phyloP scores from a whole-genome alignment of 1,140 invertebrate species.

The Ditylenchus dipsaci region DNA sequence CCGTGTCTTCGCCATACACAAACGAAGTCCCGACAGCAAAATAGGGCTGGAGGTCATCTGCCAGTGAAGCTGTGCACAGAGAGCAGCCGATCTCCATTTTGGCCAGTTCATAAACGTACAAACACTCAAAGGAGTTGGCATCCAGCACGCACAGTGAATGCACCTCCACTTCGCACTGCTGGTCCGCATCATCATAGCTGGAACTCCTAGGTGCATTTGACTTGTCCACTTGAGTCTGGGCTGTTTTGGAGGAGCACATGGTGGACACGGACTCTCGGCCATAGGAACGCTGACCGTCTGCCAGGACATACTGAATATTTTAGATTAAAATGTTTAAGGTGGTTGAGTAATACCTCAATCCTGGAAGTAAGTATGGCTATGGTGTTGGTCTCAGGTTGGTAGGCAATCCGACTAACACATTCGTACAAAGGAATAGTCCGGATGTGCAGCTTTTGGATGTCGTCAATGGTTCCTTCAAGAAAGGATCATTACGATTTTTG shows the following conservation, averaged over 20 bases:
- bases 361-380: slow-evolving; percentile 88
- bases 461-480: slow-evolving; percentile 84
- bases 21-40: slow-evolving; percentile 89
- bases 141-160: slow-evolving; percentile 87
- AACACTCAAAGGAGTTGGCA: slow-evolving; percentile 81
- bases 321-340: not conserved
- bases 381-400: slow-evolving; percentile 82
- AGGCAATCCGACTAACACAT: slow-evolving; percentile 68
- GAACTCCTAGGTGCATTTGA: not conserved
- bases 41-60: slow-evolving; percentile 84
- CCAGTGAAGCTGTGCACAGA: slow-evolving; percentile 65
- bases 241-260: not conserved
- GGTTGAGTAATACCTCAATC: slow-evolving; percentile 62
- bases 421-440: slow-evolving; percentile 85
- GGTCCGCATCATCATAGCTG: not conserved
- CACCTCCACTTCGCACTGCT: slow-evolving; percentile 73
- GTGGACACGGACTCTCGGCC: not conserved
- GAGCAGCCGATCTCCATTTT: slow-evolving; percentile 75
- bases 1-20: slow-evolving; percentile 86
- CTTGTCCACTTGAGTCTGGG: not conserved
- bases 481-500: too few relatives aligned
- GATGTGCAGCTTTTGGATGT: slow-evolving; percentile 55
- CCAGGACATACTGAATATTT: not conserved
- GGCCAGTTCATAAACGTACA: slow-evolving; percentile 45
- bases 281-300: not conserved